phyloP scores from a whole-genome alignment of 1,140 invertebrate species.

The Trypoxylus dichotomus region DNA sequence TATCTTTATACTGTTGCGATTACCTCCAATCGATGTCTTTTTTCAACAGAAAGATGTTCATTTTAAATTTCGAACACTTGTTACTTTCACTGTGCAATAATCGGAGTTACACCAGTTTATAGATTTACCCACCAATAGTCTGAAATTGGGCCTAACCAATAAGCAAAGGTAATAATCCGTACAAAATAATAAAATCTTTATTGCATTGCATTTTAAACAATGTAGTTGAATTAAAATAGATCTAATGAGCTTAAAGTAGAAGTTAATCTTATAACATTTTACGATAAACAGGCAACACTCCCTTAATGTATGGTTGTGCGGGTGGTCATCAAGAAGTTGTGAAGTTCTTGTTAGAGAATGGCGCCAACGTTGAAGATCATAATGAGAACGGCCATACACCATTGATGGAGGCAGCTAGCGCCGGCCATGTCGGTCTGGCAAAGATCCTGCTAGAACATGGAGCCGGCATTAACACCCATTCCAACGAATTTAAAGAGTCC shows the following conservation, averaged over 20 bases:
- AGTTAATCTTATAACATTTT: neutral
- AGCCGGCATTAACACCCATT: constrained; percentile 97
- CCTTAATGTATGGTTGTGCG: constrained; percentile 97
- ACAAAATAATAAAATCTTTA: no score
- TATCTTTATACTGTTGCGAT: no score
- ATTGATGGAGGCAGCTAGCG: constrained; percentile 97
- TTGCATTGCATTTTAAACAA: neutral
- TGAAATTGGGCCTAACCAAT: no score
- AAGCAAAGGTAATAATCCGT: no score
- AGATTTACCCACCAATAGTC: no score
- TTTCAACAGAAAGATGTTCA: no score
- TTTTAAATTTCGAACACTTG: no score
- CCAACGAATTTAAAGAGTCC: constrained; percentile 97
- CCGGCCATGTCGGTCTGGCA: constrained; percentile 93
- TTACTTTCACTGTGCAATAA: no score
- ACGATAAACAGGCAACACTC: constrained; percentile 70
- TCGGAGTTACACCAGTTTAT: no score
- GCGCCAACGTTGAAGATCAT: constrained; percentile 96
- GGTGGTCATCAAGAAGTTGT: constrained; percentile 95
- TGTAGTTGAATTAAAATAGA: no score
- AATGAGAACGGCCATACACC: constrained; percentile 99
- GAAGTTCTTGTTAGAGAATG: constrained; percentile 81
- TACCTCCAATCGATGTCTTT: no score
- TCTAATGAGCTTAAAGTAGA: no score
- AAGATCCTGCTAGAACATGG: constrained; percentile 90